These are phyloP conservation scores for Acropora yongei DNA, from an alignment of 64 coral and sea anemone species.

Conservation along the genomic window DNA sequence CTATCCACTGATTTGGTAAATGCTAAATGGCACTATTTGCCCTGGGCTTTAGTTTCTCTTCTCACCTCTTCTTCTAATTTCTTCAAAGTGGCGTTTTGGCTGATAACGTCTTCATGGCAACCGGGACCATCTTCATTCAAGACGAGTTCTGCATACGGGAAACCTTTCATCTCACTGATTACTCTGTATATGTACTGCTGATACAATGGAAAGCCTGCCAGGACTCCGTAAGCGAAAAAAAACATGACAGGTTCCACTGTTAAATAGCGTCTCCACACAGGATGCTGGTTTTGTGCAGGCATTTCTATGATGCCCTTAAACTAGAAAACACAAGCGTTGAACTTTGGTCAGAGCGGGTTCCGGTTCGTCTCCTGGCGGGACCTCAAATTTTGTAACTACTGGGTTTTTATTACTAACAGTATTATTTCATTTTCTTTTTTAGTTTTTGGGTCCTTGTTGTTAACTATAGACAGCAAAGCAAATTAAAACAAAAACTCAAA, in stretches of 20 bases:
- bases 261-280: constrained; percentile 63
- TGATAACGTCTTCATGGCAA: constrained; percentile 35
- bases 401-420: too few species aligned
- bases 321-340: not conserved
- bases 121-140: not conserved
- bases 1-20: too few species aligned
- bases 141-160: constrained; percentile 58
- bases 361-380: too few species aligned
- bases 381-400: too few species aligned
- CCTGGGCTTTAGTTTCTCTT: too few species aligned
- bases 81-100: constrained; percentile 34
- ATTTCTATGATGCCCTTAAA: not conserved
- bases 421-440: too few species aligned
- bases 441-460: too few species aligned
- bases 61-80: constrained; percentile 61
- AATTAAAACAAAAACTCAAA: too few species aligned
- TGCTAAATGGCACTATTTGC: too few species aligned
- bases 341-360: too few species aligned
- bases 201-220: constrained; percentile 73
- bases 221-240: constrained; percentile 84
- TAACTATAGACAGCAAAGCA: too few species aligned
- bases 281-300: constrained; percentile 3
- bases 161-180: constrained; percentile 87
- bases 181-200: constrained; percentile 86
- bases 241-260: constrained; percentile 96